Percentiles rank a stretch among this genome's conserved stretches.
phyloP scores from a whole-genome alignment of 2,888 invertebrate genomes.

The Ellobium chinense region DNA sequence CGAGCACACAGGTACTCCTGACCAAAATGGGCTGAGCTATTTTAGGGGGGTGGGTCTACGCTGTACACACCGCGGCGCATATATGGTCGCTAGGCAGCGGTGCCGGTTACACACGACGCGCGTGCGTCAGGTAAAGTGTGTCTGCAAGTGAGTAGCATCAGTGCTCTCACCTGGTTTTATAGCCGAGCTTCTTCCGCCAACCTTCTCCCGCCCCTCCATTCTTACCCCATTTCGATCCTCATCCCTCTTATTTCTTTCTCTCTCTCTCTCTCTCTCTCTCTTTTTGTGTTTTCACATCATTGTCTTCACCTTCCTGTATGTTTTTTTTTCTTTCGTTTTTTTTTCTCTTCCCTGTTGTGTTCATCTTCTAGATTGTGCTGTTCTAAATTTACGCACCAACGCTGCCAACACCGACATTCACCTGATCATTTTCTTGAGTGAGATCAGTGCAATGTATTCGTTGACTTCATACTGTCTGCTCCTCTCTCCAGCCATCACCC shows the following conservation, averaged over 20 bases:
- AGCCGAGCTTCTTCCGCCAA: not conserved
- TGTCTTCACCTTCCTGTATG: too few species aligned
- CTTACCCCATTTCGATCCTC: not conserved
- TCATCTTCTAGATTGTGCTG: too few species aligned
- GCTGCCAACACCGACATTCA: too few species aligned
- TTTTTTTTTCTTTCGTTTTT: too few species aligned
- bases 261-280: constrained; percentile 10
- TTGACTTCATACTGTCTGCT: too few species aligned
- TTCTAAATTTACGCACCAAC: too few species aligned
- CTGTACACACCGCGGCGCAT: constrained; percentile 1
- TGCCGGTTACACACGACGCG: not conserved
- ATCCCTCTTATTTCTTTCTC: constrained; percentile 2
- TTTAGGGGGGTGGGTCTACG: not conserved
- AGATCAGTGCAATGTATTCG: too few species aligned
- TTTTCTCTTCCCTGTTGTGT: too few species aligned
- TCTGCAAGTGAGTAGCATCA: not conserved
- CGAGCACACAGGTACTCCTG: not conserved
- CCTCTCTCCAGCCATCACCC: too few species aligned
- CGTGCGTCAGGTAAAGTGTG: not conserved
- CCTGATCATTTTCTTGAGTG: too few species aligned
- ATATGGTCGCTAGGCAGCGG: not conserved
- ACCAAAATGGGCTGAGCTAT: constrained; percentile 24
- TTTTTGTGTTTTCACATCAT: not conserved
- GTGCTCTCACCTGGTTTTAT: not conserved
- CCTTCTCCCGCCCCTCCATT: not conserved